Conservation (phyloP, 2,888 invertebrate species). For the Oeneis ivallda region DNA sequence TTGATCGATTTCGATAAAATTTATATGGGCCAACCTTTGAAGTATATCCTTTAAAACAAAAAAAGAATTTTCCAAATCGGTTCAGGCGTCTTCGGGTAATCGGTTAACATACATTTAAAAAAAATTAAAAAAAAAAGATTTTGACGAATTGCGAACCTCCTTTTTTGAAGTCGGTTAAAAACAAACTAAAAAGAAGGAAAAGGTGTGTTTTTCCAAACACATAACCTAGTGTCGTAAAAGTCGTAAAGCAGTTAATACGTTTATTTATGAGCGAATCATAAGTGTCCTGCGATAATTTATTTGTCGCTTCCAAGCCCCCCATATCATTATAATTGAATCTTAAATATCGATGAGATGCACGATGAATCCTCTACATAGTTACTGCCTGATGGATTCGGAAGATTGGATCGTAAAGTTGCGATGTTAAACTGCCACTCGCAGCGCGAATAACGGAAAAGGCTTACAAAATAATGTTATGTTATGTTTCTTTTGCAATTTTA, state of each 20-base stretch:
- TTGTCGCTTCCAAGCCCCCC: constrained; percentile 46
- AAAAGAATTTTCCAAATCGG: no score
- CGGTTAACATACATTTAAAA: no score
- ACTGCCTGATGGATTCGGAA: constrained; percentile 19
- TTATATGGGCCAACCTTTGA: no score
- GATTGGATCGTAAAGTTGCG: constrained; percentile 24
- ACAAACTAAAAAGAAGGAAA: no score
- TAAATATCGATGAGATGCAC: constrained; percentile 24
- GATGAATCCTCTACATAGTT: constrained; percentile 19
- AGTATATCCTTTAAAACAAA: no score
- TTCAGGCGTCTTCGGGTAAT: no score
- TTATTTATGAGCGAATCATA: constrained; percentile 38
- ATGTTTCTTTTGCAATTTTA: constrained; percentile 12
- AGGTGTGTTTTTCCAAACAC: not conserved
- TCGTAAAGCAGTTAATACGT: constrained; percentile 2
- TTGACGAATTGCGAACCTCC: no score
- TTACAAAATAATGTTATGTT: not conserved
- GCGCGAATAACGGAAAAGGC: constrained; percentile 12
- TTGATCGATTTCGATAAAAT: no score
- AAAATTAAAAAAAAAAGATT: no score
- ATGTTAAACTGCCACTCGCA: constrained; percentile 14
- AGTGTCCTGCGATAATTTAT: constrained; percentile 50
- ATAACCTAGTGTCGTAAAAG: not conserved
- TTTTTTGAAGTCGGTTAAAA: no score
- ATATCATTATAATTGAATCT: constrained; percentile 45